These are phyloP conservation scores for Mormyrus hasselquistii DNA, from an alignment of 2,797 vertebrate species.

Conservation along the genomic window DNA sequence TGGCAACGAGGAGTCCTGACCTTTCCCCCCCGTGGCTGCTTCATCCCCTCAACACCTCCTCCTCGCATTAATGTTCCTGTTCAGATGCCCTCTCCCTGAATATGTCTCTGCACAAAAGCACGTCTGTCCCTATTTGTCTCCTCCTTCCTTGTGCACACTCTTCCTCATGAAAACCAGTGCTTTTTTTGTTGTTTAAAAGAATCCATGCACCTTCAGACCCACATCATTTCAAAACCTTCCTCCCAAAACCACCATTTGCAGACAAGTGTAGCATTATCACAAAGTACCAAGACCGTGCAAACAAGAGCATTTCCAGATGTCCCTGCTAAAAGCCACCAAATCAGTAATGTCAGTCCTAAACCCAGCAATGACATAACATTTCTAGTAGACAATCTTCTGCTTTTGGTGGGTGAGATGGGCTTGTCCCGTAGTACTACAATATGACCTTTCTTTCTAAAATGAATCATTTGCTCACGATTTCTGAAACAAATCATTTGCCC, in stretches of 20 bases:
- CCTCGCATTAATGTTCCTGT: not conserved
- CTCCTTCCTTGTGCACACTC: not conserved
- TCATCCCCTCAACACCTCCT: not conserved
- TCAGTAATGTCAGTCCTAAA: not conserved
- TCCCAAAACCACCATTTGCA: not conserved
- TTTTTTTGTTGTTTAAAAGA: not conserved
- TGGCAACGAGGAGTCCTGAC: constrained; percentile 75
- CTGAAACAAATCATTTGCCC: not conserved
- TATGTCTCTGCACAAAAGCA: not conserved
- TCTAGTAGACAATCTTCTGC: not conserved
- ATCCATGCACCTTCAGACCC: not conserved
- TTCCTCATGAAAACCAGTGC: not conserved
- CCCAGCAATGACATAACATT: not conserved
- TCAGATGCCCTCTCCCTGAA: not conserved
- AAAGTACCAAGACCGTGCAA: not conserved
- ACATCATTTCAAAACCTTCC: not conserved
- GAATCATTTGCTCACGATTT: not conserved
- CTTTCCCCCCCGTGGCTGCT: constrained; percentile 11
- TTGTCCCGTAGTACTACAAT: not conserved
- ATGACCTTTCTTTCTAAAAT: not conserved
- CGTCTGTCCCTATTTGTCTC: not conserved
- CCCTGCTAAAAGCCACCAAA: not conserved
- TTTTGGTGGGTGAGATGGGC: not conserved
- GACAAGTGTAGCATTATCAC: not conserved
- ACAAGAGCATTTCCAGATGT: not conserved